phyloP scores from a whole-genome alignment of 2,113 vertebrate genomes.

The Festucalex cinctus region DNA sequence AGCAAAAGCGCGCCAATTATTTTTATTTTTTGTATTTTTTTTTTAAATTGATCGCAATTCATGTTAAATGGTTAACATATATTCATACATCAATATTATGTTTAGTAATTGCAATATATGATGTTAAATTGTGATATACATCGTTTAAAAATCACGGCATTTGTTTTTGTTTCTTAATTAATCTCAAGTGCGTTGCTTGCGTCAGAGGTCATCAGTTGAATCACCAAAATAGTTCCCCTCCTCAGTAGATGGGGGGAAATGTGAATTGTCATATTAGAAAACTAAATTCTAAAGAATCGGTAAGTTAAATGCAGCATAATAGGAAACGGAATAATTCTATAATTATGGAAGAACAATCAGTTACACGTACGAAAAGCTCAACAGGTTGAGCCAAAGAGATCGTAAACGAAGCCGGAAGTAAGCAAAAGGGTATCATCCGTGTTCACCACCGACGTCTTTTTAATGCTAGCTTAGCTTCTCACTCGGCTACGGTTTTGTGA shows the following conservation, averaged over 20 bases:
- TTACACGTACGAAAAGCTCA: background rate
- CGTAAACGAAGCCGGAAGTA: slow-evolving; percentile 32
- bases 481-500: slow-evolving; percentile 58
- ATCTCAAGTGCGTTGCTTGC: slow-evolving; percentile 22
- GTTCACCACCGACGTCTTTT: background rate
- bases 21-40: too few relatives aligned
- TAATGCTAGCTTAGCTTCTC: slow-evolving; percentile 20
- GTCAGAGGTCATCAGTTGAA: slow-evolving; percentile 33
- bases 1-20: background rate
- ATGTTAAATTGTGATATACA: background rate
- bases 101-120: background rate
- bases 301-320: background rate
- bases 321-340: rapidly evolving
- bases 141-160: background rate
- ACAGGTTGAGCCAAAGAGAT: background rate
- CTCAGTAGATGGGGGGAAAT: background rate
- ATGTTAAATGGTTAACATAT: too few relatives aligned
- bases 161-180: background rate
- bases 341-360: background rate
- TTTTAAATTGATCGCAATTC: too few relatives aligned
- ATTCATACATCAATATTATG: background rate
- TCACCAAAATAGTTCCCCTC: slow-evolving; percentile 26
- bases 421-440: slow-evolving; percentile 1
- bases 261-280: background rate
- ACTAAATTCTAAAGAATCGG: too few relatives aligned